phyloP scores from a whole-genome alignment of 1,140 invertebrate genomes.

The Cydia fagiglandana region DNA sequence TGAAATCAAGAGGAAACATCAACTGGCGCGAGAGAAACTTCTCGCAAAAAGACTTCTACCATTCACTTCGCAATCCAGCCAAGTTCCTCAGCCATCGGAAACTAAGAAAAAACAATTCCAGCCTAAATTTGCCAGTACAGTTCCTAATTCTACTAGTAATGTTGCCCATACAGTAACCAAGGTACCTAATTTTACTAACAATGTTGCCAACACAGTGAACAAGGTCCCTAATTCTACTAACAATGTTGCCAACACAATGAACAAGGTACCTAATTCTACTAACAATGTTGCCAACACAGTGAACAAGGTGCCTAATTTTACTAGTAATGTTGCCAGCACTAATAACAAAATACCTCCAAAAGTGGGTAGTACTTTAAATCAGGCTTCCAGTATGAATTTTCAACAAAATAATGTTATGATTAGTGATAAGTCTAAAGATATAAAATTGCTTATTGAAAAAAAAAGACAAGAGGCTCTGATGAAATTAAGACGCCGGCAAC shows the following conservation, averaged over 20 bases:
- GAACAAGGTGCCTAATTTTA: conserved; percentile 43
- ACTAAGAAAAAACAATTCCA: conserved; percentile 42
- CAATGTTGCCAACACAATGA: conserved; percentile 23
- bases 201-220: background rate
- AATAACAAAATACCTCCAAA: conserved; percentile 15
- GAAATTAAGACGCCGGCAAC: conserved; percentile 60
- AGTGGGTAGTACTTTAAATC: conserved; percentile 1
- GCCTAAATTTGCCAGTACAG: conserved; percentile 41
- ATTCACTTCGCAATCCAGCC: conserved; percentile 47
- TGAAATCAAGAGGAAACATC: conserved; percentile 70
- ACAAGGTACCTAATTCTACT: too few species aligned
- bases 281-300: conserved; percentile 32
- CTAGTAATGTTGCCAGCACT: background rate
- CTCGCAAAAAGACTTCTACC: conserved; percentile 66
- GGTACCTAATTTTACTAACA: conserved; percentile 36
- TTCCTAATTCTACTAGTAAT: conserved; percentile 36
- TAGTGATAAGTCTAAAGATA: conserved; percentile 36
- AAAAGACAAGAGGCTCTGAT: conserved; percentile 72
- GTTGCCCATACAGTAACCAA: conserved; percentile 36
- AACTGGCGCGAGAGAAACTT: conserved; percentile 66
- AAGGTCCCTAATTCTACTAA: too few species aligned
- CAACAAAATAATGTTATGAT: conserved; percentile 37
- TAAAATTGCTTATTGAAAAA: conserved; percentile 65
- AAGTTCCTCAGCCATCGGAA: conserved; percentile 19
- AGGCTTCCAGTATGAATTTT: background rate